A percentile compares a stretch with the other conserved stretches of the same genome.
phyloP scores from a whole-genome alignment of 2,797 vertebrate genomes.

The Coracias cyanogaster region DNA sequence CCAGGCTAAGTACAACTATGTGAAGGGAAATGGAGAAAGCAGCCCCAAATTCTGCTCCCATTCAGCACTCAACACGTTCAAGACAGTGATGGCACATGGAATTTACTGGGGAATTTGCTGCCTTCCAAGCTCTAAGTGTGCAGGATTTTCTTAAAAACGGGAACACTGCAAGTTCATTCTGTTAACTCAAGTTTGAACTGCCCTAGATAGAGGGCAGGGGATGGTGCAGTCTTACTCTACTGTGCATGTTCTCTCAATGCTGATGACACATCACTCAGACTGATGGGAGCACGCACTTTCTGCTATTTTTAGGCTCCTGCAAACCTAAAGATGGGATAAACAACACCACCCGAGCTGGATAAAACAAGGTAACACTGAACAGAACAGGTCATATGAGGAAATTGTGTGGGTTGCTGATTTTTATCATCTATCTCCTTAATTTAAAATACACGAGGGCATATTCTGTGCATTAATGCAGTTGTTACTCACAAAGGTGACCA shows the following conservation, averaged over 20 bases:
- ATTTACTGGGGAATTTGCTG: background rate
- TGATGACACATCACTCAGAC: background rate
- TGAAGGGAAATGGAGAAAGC: background rate
- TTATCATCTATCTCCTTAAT: background rate
- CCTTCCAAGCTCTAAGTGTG: background rate
- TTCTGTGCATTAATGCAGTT: background rate
- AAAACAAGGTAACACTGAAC: background rate
- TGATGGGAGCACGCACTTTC: background rate
- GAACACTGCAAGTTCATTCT: background rate
- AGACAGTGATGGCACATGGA: accelerated
- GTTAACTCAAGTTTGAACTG: background rate
- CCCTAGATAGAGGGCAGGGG: background rate
- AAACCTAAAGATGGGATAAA: background rate
- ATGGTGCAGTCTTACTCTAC: background rate
- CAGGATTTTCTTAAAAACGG: background rate
- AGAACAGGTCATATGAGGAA: background rate
- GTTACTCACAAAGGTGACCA: background rate
- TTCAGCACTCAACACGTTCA: background rate
- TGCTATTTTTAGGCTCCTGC: constrained; percentile 11
- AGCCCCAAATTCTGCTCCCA: accelerated
- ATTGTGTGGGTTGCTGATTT: background rate
- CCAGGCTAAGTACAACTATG: background rate
- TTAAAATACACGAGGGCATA: background rate
- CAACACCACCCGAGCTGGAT: background rate
- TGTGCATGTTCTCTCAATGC: background rate